Evolutionary conservation across 2,797 vertebrate genomes (phyloP), one percentile per base, ranked within the genome.

Genomic region (Micropoecilia bifurca): DNA sequence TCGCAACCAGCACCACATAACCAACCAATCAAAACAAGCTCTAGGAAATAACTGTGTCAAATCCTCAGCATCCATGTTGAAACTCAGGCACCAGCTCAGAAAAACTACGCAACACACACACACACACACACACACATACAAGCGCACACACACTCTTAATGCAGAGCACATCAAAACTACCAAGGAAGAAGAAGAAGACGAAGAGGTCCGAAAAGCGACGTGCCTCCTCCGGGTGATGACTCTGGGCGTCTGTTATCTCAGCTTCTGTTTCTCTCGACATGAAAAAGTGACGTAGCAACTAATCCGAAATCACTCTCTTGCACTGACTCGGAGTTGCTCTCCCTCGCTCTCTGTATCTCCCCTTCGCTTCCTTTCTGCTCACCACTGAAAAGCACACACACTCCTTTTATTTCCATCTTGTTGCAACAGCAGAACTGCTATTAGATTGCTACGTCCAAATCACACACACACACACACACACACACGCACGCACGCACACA

Each of bases 281-380:
- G 96, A 96, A 96, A 96, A 96, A 96, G 95, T 96, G 96, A 96
- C 96, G 96, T 96, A 96, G 95, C 93, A 95, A 96, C 95, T 96
- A 96, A 96, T 95, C 93, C 95, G 90, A 92, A 95, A 95, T 90
- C 92, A 92, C 91, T 91, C 92, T 86, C 89, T 90, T 90, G 85
- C 90, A 79, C 84, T 84, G 75, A 13, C 82, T 90, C 90, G 85
- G 84, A 78, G 90, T 87, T 84, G 87, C 87, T 94, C 94, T 96
- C 94, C 90, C 95, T 95, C 95, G 92, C 95, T 93, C 95, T 93
- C 95, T 94, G 79, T 36, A 83, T 84, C 90, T 83, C 77, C 48
- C 79, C 83, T 89, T 88, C 86, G 76, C 91, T 88, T 86, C 84
- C 93, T 90, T 87, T 91, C 94, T 85, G 79, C 88, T 79, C 74